phyloP scores from a whole-genome alignment of 1,140 invertebrate species.

The Centruroides sculpturatus region DNA sequence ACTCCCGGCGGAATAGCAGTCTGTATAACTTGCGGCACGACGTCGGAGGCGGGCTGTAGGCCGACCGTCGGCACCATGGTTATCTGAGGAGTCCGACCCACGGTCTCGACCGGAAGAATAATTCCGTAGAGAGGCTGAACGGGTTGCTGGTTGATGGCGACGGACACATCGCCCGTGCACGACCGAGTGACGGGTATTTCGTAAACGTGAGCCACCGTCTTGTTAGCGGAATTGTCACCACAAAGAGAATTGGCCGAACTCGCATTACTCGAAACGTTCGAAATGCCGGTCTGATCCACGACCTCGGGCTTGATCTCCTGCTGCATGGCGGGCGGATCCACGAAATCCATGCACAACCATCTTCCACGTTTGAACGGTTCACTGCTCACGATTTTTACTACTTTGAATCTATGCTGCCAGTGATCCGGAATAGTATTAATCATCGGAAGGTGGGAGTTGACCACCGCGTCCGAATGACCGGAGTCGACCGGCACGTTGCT shows the following conservation, averaged over 20 bases:
- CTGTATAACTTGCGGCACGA: no score
- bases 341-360: conserved; percentile 91
- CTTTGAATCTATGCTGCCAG: conserved; percentile 57
- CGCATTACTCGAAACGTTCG: neutral
- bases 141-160: conserved; percentile 5
- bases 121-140: conserved; percentile 14
- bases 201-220: conserved; percentile 13
- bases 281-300: neutral
- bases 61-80: neutral
- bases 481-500: neutral
- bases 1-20: no score
- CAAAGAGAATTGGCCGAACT: conserved; percentile 1
- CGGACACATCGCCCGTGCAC: conserved; percentile 9
- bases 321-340: conserved; percentile 48
- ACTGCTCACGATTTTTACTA: conserved; percentile 89
- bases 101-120: conserved; percentile 13
- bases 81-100: conserved; percentile 8
- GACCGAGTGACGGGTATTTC: conserved; percentile 12
- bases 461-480: neutral
- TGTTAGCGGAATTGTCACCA: conserved; percentile 4
- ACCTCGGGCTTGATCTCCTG: conserved; percentile 8
- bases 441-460: neutral
- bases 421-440: conserved; percentile 13
- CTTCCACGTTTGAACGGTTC: conserved; percentile 84
- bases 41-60: neutral